A percentile compares a stretch with the other conserved stretches of the same genome.
Conservation (phyloP, 2,888 invertebrate species). For the Morpho helenor region DNA sequence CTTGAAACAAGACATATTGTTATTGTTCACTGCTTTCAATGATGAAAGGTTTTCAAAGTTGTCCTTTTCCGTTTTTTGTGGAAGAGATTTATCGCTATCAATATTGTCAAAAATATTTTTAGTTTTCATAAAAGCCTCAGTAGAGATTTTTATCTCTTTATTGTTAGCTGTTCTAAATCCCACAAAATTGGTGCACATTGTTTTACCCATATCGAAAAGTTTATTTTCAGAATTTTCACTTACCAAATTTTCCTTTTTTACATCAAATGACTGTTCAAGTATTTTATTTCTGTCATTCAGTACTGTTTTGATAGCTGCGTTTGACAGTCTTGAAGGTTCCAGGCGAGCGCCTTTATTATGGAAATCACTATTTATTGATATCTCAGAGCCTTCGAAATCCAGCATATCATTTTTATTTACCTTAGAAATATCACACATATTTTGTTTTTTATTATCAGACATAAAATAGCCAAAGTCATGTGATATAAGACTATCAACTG, state of each 20-base stretch:
- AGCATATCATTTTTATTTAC: background rate
- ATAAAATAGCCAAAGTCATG: no score
- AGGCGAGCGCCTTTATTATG: no score
- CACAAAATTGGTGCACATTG: conserved; percentile 14
- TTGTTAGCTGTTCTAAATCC: conserved; percentile 60
- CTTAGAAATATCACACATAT: background rate
- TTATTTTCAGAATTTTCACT: no score
- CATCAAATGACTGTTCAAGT: no score
- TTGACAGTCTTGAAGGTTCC: no score
- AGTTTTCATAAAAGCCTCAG: conserved; percentile 38
- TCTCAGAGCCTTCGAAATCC: background rate
- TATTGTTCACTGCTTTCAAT: background rate
- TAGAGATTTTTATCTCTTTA: conserved; percentile 47
- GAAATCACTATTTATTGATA: conserved; percentile 3
- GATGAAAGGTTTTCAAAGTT: background rate
- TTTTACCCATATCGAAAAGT: no score
- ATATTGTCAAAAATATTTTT: conserved; percentile 42
- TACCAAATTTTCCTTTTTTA: no score
- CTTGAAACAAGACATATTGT: background rate
- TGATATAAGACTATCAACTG: no score
- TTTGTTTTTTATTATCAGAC: no score
- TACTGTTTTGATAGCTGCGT: no score
- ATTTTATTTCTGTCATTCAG: no score
- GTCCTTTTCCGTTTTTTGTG: background rate
- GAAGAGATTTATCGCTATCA: conserved; percentile 2